Base-by-base conservation (phyloP, 2,113 vertebrate species). In the Cavia aperea region DNA sequence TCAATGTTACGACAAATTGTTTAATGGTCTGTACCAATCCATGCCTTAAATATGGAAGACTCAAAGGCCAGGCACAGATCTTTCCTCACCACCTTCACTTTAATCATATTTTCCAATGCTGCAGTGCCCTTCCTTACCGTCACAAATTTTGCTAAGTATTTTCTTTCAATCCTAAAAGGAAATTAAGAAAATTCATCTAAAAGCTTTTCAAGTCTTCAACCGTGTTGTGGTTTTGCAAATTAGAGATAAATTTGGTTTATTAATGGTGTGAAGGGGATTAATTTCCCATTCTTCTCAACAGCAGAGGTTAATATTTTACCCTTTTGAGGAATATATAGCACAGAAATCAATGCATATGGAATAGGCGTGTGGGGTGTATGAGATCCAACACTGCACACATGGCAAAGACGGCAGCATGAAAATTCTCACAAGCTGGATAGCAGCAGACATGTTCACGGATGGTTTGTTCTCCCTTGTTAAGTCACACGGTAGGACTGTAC, bases 391-490 rank as follows among this genome's bases (percentile, higher is more conserved):
- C 36, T 66, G 5, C 10, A 46, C 54, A 82, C 68, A 4, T 3
- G 43, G 21, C 63, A 31, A 14, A 16, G 54, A 75, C 24, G 11
- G 78, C 36, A 77, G 46, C 31, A 21, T 24, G 23, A 75, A 4
- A 39, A 1, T 7, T 70, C 78, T 94, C 23, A 72, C 5, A 54
- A 7, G 2, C 51, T 43, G 63, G 7, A 36, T 19, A 58, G 51
- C 9, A 21, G 18, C 11, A 56, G 19, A 3, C 0, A 29, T 29
- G 4, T 1, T 51, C 36, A 62, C 43, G 1, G 0, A 8, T 75
- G 49, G 5, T 8, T 68, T 12, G 39, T 87, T 9, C 31, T 7
- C 13, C 36, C 23, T n/a, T 6, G 1, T 4, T 39, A 33, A 3
- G 4, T 6, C 1, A 49, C 33, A 49, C 4, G 33, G 4, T 54